Percentiles rank a stretch among this genome's conserved stretches.
These are phyloP conservation scores for Tetramorium bicarinatum DNA, from an alignment of 2,888 invertebrate genomes.

Conservation along the genomic window DNA sequence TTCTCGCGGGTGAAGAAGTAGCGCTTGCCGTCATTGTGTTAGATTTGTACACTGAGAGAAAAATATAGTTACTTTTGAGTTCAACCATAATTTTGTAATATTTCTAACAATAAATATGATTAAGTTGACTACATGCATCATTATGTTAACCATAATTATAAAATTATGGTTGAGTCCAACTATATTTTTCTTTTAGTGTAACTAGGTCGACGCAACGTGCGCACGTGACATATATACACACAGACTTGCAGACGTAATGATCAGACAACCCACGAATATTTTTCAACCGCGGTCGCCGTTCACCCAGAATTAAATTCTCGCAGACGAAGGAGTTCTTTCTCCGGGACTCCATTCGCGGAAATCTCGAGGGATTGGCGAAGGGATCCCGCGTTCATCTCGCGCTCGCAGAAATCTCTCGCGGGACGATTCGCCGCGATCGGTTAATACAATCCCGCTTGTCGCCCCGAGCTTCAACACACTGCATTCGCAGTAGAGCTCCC, in stretches of 20 bases:
- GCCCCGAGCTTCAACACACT: constrained; percentile 60
- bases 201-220: neutral
- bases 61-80: no score
- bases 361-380: constrained; percentile 37
- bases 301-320: constrained; percentile 28
- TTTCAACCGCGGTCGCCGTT: neutral
- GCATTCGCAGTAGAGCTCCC: constrained; percentile 35
- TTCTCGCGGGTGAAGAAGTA: neutral
- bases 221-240: neutral
- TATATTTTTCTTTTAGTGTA: neutral
- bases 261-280: neutral
- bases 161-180: no score
- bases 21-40: neutral
- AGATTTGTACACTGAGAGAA: neutral
- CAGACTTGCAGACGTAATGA: neutral
- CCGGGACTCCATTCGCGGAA: constrained; percentile 23
- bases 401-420: constrained; percentile 55
- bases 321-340: constrained; percentile 23
- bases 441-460: constrained; percentile 71
- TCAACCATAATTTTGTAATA: no score
- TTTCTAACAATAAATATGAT: no score
- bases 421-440: constrained; percentile 65
- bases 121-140: no score
- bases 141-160: no score
- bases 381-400: constrained; percentile 34